Base-by-base conservation (phyloP, 2,888 invertebrate species). In the Argynnis bischoffii region DNA sequence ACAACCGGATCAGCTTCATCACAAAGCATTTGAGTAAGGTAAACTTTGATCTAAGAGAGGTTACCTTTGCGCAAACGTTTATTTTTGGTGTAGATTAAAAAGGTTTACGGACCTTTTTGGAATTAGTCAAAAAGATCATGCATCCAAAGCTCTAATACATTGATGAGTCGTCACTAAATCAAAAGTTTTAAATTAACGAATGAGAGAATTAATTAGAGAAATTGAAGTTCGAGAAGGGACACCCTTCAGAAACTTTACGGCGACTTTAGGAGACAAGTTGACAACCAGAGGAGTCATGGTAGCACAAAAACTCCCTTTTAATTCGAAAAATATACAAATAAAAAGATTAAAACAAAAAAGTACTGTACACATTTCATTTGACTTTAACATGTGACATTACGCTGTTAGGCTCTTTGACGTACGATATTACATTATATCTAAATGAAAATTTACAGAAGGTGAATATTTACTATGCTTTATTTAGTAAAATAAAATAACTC, bases 151-250 rank as follows among this genome's bases (percentile, higher is more conserved):
- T 46, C 48, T 48, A 55, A 60, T 64, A 63, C 63, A 55, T 51
- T 55, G 63, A 68, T 41, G 66, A 64, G 55, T 59, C 56, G 54
- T 50, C 46, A 50, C 64, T 55, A 53, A 64, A 64, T 66, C 83
- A 85, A 84, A 86, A 85, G 81, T 85, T 85, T 75, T 73, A 80
- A 80, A 83, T 85, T 81, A 74, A 71, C 70, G 73, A 72, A 67
- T 63, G 74, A 61, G 74, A 72, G 81, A 86, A 89, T 88, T 89
- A 89, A 89, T 89, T 89, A 86, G 83, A 80, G 75, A 77, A 79
- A 77, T 74, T 81, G 72, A 74, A 81, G 79, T 81, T 80, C 13
- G 51, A 48, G 48, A 31, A 31, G 18, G 51, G 73, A 64, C 75
- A 80, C 78, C 67, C 61, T 53, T 48, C 15, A 64, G 63, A 70